Conservation (phyloP, 2,888 invertebrate genomes). For the Nephrotoma flavescens region DNA sequence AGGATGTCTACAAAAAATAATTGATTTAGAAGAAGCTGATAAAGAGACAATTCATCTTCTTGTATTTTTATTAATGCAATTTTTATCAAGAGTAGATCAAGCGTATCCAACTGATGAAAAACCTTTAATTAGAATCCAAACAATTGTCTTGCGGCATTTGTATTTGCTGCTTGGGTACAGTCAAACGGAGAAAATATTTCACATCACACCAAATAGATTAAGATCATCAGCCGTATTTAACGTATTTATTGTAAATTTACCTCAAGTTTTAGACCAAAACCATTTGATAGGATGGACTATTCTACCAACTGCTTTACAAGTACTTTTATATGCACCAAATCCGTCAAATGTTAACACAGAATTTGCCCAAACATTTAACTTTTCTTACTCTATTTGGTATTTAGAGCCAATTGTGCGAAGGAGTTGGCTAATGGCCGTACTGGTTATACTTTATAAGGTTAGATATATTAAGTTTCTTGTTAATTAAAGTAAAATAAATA, state of each 20-base stretch:
- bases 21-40: conserved; percentile 89
- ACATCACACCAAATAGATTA: conserved; percentile 73
- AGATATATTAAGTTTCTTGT: not conserved
- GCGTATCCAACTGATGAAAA: conserved; percentile 83
- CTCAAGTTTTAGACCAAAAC: conserved; percentile 91
- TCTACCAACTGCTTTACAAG: conserved; percentile 66
- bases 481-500: not conserved
- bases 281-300: conserved; percentile 83
- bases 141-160: conserved; percentile 78
- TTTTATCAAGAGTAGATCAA: conserved; percentile 68
- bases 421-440: conserved; percentile 84
- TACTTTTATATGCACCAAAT: conserved; percentile 72
- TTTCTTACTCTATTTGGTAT: conserved; percentile 70
- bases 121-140: conserved; percentile 59
- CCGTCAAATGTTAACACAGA: conserved; percentile 41
- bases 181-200: conserved; percentile 77
- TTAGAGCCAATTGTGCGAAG: conserved; percentile 75
- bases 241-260: conserved; percentile 84
- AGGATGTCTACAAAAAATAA: conserved; percentile 67
- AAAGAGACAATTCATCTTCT: conserved; percentile 89
- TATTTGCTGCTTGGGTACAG: conserved; percentile 89
- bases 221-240: conserved; percentile 88
- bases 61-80: conserved; percentile 93
- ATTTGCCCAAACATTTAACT: conserved; percentile 41
- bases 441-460: conserved; percentile 93